Evolutionary conservation across 2,888 invertebrate genomes (phyloP).

Genomic region (Hemicrepidius hirtus): DNA sequence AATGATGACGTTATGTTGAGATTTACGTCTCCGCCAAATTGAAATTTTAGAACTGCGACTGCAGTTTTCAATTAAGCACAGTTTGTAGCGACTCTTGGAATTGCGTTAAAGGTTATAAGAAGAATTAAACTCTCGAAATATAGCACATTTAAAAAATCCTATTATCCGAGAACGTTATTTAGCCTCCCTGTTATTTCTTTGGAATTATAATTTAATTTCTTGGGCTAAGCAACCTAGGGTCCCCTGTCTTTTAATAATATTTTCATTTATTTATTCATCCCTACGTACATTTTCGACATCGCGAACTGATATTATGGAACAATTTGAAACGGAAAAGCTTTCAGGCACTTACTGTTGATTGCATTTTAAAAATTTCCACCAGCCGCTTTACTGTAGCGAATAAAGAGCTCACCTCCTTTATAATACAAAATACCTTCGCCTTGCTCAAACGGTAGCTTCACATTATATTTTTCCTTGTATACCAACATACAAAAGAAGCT

Average conservation of each 20-base stretch:
- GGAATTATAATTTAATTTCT: conserved; percentile 44
- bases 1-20: conserved; percentile 51
- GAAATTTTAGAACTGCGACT: conserved; percentile 51
- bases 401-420: conserved; percentile 13
- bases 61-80: conserved; percentile 50
- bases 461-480: conserved; percentile 7
- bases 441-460: conserved; percentile 10
- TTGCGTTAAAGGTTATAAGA: conserved; percentile 50
- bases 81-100: conserved; percentile 48
- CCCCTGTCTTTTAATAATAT: conserved; percentile 21
- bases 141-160: conserved; percentile 48
- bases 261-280: conserved; percentile 23
- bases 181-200: conserved; percentile 43
- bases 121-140: conserved; percentile 48
- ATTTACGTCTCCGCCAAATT: conserved; percentile 51
- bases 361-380: conserved; percentile 30
- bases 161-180: conserved; percentile 47
- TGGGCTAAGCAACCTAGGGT: conserved; percentile 30
- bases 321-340: conserved; percentile 33
- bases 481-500: conserved; percentile 8
- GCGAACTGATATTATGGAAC: conserved; percentile 12
- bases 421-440: conserved; percentile 26
- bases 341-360: conserved; percentile 27
- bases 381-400: conserved; percentile 9
- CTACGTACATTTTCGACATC: conserved; percentile 6